A percentile compares a stretch with the other conserved stretches of the same genome.
These are phyloP conservation scores for Eristalis arbustorum DNA, from an alignment of 2,888 invertebrate species.

Conservation along the genomic window DNA sequence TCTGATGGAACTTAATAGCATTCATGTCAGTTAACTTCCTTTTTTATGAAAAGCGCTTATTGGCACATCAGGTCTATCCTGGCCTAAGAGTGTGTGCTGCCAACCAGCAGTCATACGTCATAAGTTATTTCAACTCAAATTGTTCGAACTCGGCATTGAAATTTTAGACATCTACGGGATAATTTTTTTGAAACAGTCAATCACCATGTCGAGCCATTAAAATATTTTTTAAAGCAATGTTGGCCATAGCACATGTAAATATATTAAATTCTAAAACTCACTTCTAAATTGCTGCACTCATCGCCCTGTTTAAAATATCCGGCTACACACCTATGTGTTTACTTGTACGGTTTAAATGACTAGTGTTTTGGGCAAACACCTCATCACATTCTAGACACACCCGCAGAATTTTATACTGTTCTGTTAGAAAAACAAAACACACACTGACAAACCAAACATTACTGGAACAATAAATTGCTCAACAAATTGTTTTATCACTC, in stretches of 20 bases:
- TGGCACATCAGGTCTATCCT: too few species aligned
- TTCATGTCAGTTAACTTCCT: too few species aligned
- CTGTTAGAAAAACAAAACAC: conserved; percentile 44
- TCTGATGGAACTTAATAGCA: too few species aligned
- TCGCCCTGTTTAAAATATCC: background rate
- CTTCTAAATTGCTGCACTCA: background rate
- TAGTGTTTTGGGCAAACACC: conserved; percentile 47
- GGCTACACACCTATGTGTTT: background rate
- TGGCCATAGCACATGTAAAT: background rate
- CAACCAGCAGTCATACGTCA: too few species aligned
- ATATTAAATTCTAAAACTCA: background rate
- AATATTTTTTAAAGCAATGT: background rate
- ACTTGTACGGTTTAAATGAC: conserved; percentile 41
- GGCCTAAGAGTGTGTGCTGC: too few species aligned
- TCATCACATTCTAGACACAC: background rate
- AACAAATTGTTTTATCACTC: conserved; percentile 63
- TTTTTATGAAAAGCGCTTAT: too few species aligned
- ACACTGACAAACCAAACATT: background rate
- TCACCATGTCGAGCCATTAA: background rate
- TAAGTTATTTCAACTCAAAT: too few species aligned
- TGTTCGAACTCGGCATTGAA: too few species aligned
- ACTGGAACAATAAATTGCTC: conserved; percentile 62
- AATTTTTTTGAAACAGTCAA: background rate
- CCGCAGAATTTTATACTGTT: conserved; percentile 1
- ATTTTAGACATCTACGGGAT: too few species aligned